Evolutionary conservation across 2,797 vertebrate species (phyloP).

Genomic region (Mormyrops attenuatus): DNA sequence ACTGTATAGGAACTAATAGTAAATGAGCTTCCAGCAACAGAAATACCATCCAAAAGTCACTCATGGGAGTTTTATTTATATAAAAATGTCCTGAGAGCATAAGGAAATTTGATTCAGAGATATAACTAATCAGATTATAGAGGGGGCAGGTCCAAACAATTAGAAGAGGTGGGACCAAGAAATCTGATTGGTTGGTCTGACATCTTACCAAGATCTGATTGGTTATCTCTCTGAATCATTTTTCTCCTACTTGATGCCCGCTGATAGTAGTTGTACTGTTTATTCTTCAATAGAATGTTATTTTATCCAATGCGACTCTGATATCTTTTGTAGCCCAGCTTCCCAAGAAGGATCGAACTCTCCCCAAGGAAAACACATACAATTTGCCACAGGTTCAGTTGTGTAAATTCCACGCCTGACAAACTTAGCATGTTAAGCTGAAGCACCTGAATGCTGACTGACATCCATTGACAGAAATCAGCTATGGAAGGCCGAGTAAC

Average conservation of each 20-base stretch:
- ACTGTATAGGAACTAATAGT: background rate
- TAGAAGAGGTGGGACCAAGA: background rate
- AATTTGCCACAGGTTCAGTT: background rate
- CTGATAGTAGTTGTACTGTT: background rate
- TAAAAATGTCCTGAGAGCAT: background rate
- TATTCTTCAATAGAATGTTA: background rate
- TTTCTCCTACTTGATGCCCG: background rate
- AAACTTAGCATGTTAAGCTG: background rate
- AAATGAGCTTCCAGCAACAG: background rate
- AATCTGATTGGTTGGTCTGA: background rate
- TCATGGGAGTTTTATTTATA: background rate
- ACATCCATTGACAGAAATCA: slow-evolving; percentile 3
- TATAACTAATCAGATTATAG: background rate
- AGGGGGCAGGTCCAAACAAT: background rate
- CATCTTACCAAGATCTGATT: background rate
- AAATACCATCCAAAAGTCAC: background rate
- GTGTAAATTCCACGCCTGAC: background rate
- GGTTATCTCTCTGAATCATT: background rate
- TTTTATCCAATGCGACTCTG: background rate
- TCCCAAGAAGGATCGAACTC: background rate
- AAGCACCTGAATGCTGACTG: background rate
- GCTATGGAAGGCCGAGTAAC: background rate
- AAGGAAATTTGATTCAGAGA: background rate
- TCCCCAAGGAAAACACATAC: background rate
- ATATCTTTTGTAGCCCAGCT: background rate